Evolutionary conservation across 23 tunicate species (phyloP).

Genomic region (Ascidia mentula): DNA sequence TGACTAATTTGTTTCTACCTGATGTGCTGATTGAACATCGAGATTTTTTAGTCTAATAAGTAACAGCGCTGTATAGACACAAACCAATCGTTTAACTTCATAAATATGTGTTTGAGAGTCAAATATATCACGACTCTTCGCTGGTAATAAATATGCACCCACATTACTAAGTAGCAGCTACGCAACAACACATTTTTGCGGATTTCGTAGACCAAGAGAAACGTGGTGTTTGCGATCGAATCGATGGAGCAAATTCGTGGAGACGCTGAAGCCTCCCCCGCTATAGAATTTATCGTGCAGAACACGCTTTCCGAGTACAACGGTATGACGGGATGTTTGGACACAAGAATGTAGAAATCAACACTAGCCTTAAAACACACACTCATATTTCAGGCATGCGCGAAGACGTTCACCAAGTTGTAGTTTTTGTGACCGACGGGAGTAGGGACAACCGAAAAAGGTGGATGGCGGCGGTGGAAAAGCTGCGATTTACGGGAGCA

Average conservation of each 20-base stretch:
- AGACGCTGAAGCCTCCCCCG: constrained; percentile 18
- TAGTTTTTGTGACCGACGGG: constrained; percentile 45
- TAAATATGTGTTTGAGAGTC: too few relatives aligned
- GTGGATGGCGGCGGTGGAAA: constrained; percentile 12
- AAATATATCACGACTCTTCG: too few relatives aligned
- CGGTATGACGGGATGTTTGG: constrained; percentile 4
- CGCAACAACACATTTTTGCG: too few relatives aligned
- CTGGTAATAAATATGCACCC: too few relatives aligned
- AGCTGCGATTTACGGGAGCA: constrained; percentile 44
- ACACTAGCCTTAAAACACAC: too few relatives aligned
- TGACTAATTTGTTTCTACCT: too few relatives aligned
- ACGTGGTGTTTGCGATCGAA: constrained; percentile 16
- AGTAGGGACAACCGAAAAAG: background rate
- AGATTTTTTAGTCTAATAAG: too few relatives aligned
- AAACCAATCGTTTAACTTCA: too few relatives aligned
- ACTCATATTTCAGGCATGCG: constrained; percentile 36
- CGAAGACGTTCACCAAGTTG: constrained; percentile 12
- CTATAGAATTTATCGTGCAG: constrained; percentile 13
- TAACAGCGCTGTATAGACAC: too few relatives aligned
- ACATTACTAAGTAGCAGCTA: too few relatives aligned
- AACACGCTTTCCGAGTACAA: constrained; percentile 8
- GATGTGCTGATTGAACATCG: too few relatives aligned
- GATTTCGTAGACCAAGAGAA: constrained; percentile 13
- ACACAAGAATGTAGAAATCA: too few relatives aligned
- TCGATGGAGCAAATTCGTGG: constrained; percentile 22